Conservation (phyloP, 35 echinoderm and acorn worm species). For the Acanthaster planci region DNA sequence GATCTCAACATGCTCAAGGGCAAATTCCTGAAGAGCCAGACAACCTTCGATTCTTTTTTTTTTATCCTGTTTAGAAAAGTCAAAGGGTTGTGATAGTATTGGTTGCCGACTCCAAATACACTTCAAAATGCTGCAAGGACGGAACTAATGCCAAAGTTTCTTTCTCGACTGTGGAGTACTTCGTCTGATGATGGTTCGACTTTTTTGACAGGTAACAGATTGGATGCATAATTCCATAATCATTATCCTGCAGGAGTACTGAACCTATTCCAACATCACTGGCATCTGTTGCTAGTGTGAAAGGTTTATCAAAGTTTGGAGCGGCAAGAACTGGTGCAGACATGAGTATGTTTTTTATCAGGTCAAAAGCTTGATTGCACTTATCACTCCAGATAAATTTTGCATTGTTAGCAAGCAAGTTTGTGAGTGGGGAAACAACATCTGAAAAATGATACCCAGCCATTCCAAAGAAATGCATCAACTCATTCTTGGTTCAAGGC, state of each 20-base stretch:
- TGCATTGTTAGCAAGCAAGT: not conserved
- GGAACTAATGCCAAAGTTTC: constrained; percentile 39
- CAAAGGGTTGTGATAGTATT: no score
- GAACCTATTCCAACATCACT: constrained; percentile 66
- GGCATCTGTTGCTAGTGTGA: constrained; percentile 48
- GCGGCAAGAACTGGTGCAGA: not conserved
- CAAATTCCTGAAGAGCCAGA: no score
- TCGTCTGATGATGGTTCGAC: constrained; percentile 46
- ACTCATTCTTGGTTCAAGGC: constrained; percentile 37
- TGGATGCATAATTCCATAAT: constrained; percentile 40
- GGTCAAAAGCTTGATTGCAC: not conserved
- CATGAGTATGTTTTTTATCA: not conserved
- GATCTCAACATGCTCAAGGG: no score
- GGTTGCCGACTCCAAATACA: constrained; percentile 7
- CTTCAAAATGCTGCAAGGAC: constrained; percentile 37
- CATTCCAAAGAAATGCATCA: constrained; percentile 56
- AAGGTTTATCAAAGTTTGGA: constrained; percentile 53
- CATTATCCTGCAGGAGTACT: constrained; percentile 45
- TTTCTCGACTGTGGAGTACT: constrained; percentile 64
- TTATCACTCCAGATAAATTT: not conserved
- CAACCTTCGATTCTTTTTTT: no score
- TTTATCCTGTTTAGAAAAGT: no score
- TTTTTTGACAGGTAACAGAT: constrained; percentile 73
- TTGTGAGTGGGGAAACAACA: constrained; percentile 14
- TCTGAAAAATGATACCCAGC: constrained; percentile 35